Conservation (phyloP, 2,888 invertebrate genomes). For the Campoletis raptor region DNA sequence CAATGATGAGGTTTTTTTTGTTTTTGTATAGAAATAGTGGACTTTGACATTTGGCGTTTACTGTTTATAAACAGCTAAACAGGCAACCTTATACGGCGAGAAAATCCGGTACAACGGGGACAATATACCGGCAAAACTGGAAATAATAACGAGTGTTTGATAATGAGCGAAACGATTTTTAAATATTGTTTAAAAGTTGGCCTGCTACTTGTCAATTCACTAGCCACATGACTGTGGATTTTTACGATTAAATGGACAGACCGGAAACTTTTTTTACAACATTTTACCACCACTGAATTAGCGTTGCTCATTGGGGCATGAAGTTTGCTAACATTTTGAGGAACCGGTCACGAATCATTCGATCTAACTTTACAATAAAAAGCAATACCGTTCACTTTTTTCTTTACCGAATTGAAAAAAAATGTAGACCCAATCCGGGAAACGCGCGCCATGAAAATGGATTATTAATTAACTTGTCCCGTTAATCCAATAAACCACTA, state of each 20-base stretch:
- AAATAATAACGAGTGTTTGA: constrained; percentile 43
- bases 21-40: constrained; percentile 3
- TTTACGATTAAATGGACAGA: constrained; percentile 36
- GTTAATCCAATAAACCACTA: constrained; percentile 29
- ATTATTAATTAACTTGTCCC: constrained; percentile 17
- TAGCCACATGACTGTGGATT: not conserved
- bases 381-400: not conserved
- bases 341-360: constrained; percentile 51
- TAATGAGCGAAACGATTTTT: constrained; percentile 16
- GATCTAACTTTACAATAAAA: constrained; percentile 38
- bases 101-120: constrained; percentile 35
- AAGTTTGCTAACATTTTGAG: constrained; percentile 62
- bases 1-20: not conserved
- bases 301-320: constrained; percentile 49
- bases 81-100: constrained; percentile 35
- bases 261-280: constrained; percentile 50
- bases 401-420: not conserved
- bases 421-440: constrained; percentile 20
- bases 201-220: constrained; percentile 39
- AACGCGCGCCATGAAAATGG: not conserved
- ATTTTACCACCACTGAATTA: constrained; percentile 39
- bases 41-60: not conserved
- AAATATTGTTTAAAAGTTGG: constrained; percentile 59
- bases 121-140: constrained; percentile 45
- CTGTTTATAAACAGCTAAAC: not conserved